Conservation (phyloP, 2,797 vertebrate species). For the Protonibea diacanthus region DNA sequence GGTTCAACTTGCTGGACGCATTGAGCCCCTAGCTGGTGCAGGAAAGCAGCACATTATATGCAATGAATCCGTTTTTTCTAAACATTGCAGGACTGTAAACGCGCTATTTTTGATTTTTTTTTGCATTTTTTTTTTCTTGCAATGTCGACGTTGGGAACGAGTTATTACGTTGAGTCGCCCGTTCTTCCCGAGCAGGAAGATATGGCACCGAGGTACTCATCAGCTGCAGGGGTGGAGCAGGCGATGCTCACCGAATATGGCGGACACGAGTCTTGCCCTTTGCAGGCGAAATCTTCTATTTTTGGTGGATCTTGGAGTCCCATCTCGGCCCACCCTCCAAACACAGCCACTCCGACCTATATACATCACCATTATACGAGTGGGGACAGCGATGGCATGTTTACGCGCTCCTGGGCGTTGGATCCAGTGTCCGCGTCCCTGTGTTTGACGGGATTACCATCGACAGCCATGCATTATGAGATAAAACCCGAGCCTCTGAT, state of each 20-base stretch:
- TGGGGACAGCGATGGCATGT: conserved; percentile 93
- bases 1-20: conserved; percentile 96
- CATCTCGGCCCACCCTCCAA: conserved; percentile 88
- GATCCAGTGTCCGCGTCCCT: conserved; percentile 93
- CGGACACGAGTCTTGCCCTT: conserved; percentile 93
- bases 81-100: conserved; percentile 68
- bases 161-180: conserved; percentile 95
- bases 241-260: conserved; percentile 91
- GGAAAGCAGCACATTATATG: conserved; percentile 86
- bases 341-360: conserved; percentile 89
- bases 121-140: conserved; percentile 54
- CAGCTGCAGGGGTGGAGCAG: conserved; percentile 89
- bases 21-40: conserved; percentile 89
- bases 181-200: conserved; percentile 93
- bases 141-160: conserved; percentile 95
- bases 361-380: conserved; percentile 91
- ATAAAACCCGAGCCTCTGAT: conserved; percentile 95
- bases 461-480: conserved; percentile 92
- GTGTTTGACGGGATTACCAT: conserved; percentile 94
- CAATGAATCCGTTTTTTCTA: conserved; percentile 87
- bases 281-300: conserved; percentile 94
- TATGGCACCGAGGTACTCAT: conserved; percentile 89
- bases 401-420: conserved; percentile 96
- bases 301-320: conserved; percentile 95
- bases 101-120: conserved; percentile 43